Conservation (phyloP, 2,888 invertebrate species). For the Machimus rusticus region DNA sequence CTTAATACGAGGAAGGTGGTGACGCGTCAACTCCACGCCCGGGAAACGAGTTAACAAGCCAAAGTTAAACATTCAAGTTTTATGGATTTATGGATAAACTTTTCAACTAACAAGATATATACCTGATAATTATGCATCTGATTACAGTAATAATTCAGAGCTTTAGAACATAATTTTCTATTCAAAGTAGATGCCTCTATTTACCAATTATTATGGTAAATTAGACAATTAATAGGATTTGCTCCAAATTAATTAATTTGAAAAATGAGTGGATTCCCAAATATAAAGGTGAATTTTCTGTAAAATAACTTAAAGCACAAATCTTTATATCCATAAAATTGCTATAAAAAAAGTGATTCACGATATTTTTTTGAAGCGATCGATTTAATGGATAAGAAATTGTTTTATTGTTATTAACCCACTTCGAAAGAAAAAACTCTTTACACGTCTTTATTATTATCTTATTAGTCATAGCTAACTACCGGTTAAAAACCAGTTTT, state of each 20-base stretch:
- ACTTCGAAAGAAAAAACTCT: not conserved
- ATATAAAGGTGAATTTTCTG: not conserved
- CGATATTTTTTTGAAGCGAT: too few species aligned
- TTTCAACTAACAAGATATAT: not conserved
- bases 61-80: not conserved
- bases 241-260: not conserved
- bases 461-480: not conserved
- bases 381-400: not conserved
- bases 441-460: not conserved
- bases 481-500: not conserved
- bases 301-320: not conserved
- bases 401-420: not conserved
- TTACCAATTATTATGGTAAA: not conserved
- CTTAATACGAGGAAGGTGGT: not conserved
- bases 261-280: too few species aligned
- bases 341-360: too few species aligned
- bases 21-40: not conserved
- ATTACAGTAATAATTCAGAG: not conserved
- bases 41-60: not conserved
- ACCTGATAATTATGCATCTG: not conserved
- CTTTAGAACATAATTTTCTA: not conserved
- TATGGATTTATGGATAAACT: not conserved
- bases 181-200: not conserved
- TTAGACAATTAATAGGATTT: not conserved
- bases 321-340: too few species aligned